Conservation (phyloP, 2,113 vertebrate genomes). For the Hippocampus mohnikei region DNA sequence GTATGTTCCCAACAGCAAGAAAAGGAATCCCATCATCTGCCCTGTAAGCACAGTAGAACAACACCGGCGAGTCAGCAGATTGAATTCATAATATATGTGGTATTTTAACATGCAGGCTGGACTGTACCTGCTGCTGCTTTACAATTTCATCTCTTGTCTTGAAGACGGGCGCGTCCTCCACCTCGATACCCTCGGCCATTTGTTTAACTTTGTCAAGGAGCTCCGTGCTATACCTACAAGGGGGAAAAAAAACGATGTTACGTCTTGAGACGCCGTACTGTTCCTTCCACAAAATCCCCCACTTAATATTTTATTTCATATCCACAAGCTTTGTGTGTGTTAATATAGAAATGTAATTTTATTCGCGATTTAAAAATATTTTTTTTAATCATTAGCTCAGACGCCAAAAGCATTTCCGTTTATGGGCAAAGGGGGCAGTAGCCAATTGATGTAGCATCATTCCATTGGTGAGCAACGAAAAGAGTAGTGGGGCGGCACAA, state of each 20-base stretch:
- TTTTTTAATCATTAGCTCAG: no score
- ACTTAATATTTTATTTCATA: not conserved
- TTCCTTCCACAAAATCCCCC: not conserved
- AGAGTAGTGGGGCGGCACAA: not conserved
- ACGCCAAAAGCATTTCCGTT: not conserved
- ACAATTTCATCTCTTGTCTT: constrained; percentile 83
- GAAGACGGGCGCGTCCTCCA: constrained; percentile 82
- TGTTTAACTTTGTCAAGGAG: constrained; percentile 81
- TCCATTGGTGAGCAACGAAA: not conserved
- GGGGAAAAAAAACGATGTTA: not conserved
- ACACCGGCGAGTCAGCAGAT: not conserved
- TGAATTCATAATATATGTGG: not conserved
- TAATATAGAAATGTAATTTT: no score
- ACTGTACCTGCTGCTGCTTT: constrained; percentile 70
- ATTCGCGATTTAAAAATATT: no score
- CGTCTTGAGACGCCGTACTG: not conserved
- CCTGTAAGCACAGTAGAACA: constrained; percentile 27
- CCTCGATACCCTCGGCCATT: constrained; percentile 83
- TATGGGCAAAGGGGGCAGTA: constrained; percentile 26
- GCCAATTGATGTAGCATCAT: not conserved
- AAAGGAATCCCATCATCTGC: constrained; percentile 28
- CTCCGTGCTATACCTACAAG: constrained; percentile 75
- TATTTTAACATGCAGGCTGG: not conserved
- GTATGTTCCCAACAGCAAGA: not conserved
- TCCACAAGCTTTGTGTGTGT: no score